Percentiles rank a stretch among this genome's conserved stretches.
Evolutionary conservation across 2,113 vertebrate genomes (phyloP).

Genomic region (Macaca mulatta): DNA sequence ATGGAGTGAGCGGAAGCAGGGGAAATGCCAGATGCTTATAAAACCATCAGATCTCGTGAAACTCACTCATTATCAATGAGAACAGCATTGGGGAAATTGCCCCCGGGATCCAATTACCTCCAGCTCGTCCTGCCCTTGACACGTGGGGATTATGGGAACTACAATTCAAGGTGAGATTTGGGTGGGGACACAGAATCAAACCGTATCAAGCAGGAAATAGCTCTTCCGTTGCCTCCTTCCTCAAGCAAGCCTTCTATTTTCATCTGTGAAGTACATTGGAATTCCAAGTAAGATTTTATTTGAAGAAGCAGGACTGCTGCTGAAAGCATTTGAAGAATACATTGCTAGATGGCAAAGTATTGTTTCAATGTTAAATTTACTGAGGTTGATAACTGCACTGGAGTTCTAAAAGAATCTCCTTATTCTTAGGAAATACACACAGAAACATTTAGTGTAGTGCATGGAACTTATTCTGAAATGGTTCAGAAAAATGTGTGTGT

Average conservation of each 20-base stretch:
- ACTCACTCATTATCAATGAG: no score
- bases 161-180: no score
- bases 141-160: no score
- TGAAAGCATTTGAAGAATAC: not conserved
- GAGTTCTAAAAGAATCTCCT: not conserved
- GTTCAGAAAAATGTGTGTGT: not conserved
- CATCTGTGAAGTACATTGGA: not conserved
- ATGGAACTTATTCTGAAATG: not conserved
- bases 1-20: no score
- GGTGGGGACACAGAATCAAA: no score
- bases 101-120: no score
- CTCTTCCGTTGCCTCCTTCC: no score
- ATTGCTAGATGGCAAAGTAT: not conserved
- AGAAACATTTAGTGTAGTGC: not conserved
- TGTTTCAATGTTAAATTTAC: not conserved
- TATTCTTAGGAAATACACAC: not conserved
- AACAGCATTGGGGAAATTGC: no score
- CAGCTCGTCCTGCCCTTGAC: no score
- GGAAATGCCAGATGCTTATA: no score
- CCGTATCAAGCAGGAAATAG: fast-evolving
- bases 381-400: not conserved
- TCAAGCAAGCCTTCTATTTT: not conserved
- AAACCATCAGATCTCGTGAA: no score
- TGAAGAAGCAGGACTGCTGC: not conserved
- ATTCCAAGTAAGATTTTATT: not conserved